Evolutionary conservation across 1,140 invertebrate species (phyloP), one percentile per base, ranked within the genome.

Genomic region (silkworm (Bombyx mori)): DNA sequence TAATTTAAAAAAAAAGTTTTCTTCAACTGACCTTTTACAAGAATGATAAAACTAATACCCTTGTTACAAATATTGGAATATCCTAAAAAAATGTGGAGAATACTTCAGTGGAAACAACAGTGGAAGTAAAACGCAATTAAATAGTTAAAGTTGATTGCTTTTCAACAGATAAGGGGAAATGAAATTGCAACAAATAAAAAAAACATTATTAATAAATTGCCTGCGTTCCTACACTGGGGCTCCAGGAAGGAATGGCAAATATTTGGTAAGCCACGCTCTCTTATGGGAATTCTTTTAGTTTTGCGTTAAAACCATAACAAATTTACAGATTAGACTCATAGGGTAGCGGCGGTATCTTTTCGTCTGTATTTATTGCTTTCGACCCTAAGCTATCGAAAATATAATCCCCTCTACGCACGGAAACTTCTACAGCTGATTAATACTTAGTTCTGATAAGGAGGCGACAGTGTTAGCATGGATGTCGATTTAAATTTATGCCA

Each of bases 341-440:
- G 60, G 54, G 49, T 55, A 65, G 26, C 1, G 26, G 73, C 61
- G 65, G 69, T 70, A 68, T 72, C 70, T 71, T 57, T 67, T 75
- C 66, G 77, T 70, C 72, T 79, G 61, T 81, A 80, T 82, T 86
- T 86, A 84, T 84, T 82, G 79, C 73, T 53, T 61, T 57, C 68
- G 66, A 75, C 79, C 82, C 81, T 77, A 68, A 63, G 77, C 68
- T 68, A 81, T 86, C 75, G 78, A 86, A 83, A 84, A 82, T 82
- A 82, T 84, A 86, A 86, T 86, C 74, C 78, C 77, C 79, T 73
- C 73, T 77, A 76, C 75, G 73, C 74, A 69, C 61, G 69, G 66
- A 79, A 82, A 80, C 71, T 80, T 82, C 72, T 70, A 73, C 73
- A 78, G 69, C 73, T 82, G 79, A 86, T 86, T 82, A 80, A 77